Base-by-base conservation (phyloP, 2,797 vertebrate genomes). In the Acipenser oxyrinchus region DNA sequence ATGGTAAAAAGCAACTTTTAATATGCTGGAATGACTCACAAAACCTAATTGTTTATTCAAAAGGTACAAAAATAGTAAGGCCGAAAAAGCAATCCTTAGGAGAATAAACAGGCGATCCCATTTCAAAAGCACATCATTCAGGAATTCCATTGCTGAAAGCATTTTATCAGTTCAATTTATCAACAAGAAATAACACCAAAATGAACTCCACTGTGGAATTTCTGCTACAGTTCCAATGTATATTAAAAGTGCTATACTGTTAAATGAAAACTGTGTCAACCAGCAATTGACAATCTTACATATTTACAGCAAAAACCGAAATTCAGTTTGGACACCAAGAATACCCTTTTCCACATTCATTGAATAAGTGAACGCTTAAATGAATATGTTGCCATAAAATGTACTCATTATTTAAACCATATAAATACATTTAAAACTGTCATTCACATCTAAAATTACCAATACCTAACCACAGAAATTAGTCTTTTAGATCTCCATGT, bases 41-140 rank as follows among this genome's bases (percentile, higher is more conserved):
- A 79, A 79, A 75, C 71, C 69, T 77, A 84, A 85, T 77, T 77
- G 83, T 87, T 87, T 84, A 81, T 83, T 84, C 73, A 74, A 72
- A 37, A 71, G 82, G 72, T 73, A 69, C 69, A 61, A 68, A 67
- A 73, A 37, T 51, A 80, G 75, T 71, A 75, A 77, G 72, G 70
- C 73, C 67, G 75, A 75, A 37, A 73, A 72, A 82, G 58, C 1
- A 6, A 63, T 72, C 65, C 65, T 70, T 75, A 73, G 71, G 53
- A 52, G 70, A 64, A 63, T 58, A 68, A 71, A 70, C 72, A 69
- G 64, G 48, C 63, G 66, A 69, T 65, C 49, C 23, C 18, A 68
- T 74, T 72, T 69, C 63, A 73, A 69, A 73, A 48, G 49, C 62
- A 51, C 69, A 60, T 15, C 66, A 68, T 66, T 72, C 53, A 74